Evolutionary conservation across 2,113 vertebrate genomes (phyloP).

Genomic region (Narcine bancroftii): DNA sequence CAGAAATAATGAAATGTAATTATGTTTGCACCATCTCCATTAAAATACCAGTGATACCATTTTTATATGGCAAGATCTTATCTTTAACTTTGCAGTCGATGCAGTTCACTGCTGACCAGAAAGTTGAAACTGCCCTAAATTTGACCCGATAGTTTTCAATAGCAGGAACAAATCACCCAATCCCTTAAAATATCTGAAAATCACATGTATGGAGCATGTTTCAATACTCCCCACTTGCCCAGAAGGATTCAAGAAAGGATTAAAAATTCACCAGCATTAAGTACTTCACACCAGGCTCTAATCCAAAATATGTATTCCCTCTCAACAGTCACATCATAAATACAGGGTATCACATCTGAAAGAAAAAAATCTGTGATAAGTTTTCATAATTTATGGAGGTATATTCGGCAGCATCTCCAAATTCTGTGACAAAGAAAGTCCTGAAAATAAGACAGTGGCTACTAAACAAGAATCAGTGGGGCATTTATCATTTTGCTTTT

Average conservation of each 20-base stretch:
- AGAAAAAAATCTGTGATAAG: too few species aligned
- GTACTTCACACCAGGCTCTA: not conserved
- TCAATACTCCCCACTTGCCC: not conserved
- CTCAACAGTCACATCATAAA: not conserved
- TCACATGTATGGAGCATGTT: not conserved
- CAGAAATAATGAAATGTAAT: not conserved
- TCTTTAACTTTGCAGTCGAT: too few species aligned
- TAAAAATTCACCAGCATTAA: not conserved
- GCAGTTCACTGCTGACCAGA: not conserved
- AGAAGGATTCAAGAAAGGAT: not conserved
- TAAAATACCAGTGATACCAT: not conserved
- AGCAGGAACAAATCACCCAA: too few species aligned
- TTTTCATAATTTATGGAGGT: not conserved
- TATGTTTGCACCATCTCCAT: not conserved
- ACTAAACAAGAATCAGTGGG: not conserved
- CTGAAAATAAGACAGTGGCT: not conserved
- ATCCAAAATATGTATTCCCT: not conserved
- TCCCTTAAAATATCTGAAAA: not conserved
- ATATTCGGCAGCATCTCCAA: not conserved
- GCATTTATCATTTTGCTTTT: not conserved
- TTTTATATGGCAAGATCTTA: too few species aligned
- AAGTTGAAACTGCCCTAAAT: not conserved
- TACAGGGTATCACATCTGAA: too few species aligned
- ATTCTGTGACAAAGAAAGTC: too few species aligned
- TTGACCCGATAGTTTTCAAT: too few species aligned